Base-by-base conservation (phyloP, 2,888 invertebrate genomes). In the Emmelina monodactyla region DNA sequence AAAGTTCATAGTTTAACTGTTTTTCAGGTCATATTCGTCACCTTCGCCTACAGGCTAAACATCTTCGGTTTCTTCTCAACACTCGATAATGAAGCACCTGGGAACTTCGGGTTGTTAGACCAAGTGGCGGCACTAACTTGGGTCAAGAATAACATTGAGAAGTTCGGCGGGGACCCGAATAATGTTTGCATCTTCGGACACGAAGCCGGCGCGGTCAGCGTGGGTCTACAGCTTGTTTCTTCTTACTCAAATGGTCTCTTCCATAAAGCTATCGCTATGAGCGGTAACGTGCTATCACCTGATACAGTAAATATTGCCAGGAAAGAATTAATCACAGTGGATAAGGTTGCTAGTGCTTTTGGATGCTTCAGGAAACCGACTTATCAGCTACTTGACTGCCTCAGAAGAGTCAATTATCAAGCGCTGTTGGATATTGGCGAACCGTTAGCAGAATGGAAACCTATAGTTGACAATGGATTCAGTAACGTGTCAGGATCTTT, bases 31-130 rank as follows among this genome's bases (percentile, higher is more conserved):
- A 85, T 92, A 48, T 88, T 92, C 32, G 87, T 92, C 5, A 88
- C 91, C 1, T 85, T 91, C 28, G 87, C 91, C 1, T 92, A 89
- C 65, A 85, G 92, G 5, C 68, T 92, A 31, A 90, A 88, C 59
- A 88, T 92, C 42, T 86, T 92, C 47, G 92, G 92, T n/a, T 92
- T 92, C 58, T 87, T 92, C 54, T 88, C 90, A 11, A 88, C 90
- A 4, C 82, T 86, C 49, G 91, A 92, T 54, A 85, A 86, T 4
- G 89, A 88, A 60, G 86, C 90, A 3, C 81, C 88, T 0, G 92
- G 92, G 1, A 92, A 92, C 60, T 91, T 84, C 46, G 92, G 92
- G 0, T 70, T 92, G 42, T 80, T 90, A 71, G 92, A 92, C 53
- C 92, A 92, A 69, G 86, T 89, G 15, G 92, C 91, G 0, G 87